Evolutionary conservation across 1,140 invertebrate genomes (phyloP).

Genomic region (Drosophila tani): DNA sequence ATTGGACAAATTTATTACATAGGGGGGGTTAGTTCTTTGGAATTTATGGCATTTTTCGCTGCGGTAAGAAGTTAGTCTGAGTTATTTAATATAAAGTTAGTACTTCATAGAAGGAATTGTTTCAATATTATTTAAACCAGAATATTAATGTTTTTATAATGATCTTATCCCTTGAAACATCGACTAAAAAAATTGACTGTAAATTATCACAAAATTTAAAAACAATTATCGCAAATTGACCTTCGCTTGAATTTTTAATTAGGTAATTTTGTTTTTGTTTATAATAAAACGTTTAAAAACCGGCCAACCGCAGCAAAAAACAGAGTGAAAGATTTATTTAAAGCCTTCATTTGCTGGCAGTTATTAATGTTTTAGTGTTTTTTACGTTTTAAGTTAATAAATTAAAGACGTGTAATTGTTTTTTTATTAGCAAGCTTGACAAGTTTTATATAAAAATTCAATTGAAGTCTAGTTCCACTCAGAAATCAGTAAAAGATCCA

Average conservation of each 20-base stretch:
- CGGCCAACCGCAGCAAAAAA: not conserved
- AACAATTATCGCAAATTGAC: not conserved
- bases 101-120: too few relatives aligned
- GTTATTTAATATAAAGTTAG: too few relatives aligned
- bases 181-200: too few relatives aligned
- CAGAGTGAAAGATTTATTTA: too few relatives aligned
- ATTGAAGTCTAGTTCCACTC: not conserved
- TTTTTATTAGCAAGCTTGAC: not conserved
- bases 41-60: too few relatives aligned
- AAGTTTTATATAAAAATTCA: not conserved
- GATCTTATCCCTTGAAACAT: not conserved
- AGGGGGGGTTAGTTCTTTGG: too few relatives aligned
- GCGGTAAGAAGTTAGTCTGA: too few relatives aligned
- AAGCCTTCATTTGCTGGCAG: not conserved
- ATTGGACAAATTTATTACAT: too few relatives aligned
- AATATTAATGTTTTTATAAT: too few relatives aligned
- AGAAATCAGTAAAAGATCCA: not conserved
- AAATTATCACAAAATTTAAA: too few relatives aligned
- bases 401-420: not conserved
- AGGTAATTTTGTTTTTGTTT: not conserved
- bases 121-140: not conserved
- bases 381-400: not conserved
- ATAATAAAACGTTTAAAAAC: conserved; percentile 1
- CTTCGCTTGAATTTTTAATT: not conserved
- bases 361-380: not conserved